Base-by-base conservation (phyloP, 2,888 invertebrate species). In the Polietes domitor region DNA sequence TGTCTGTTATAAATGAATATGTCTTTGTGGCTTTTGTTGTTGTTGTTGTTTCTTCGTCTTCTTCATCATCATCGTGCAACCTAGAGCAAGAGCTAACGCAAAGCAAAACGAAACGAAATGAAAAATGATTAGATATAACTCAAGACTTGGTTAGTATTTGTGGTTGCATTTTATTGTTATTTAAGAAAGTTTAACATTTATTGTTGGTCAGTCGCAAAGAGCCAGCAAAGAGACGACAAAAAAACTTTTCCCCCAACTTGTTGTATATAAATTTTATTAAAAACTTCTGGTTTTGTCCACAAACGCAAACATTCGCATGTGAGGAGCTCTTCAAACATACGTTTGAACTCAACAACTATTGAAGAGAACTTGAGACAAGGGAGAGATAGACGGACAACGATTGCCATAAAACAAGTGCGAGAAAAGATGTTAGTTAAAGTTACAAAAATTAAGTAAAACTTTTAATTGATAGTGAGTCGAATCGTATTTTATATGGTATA, bases 241-340 rank as follows among this genome's bases (percentile, higher is more conserved):
- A 37, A 19, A 37, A 68, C 17, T 37, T 65, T 65, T 3, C 24
- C 21, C 10, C 2, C 3, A 63, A 68, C 43, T 68, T 68, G 28
- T 32, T 65, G 78, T 63, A 43, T 53, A 81, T 76, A 79, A 78
- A 81, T 77, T 78, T 84, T 76, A 76, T 78, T 76, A 73, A 70
- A 81, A 84, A 84, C 75, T 81, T 84, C 75, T 76, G 63, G 71
- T 82, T 75, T 50, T 68, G 19, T 43, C 68, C 65, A 19, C 65
- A 65, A 53, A 53, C 17, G 2, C 4, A 50, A n/a, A 53, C 53
- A 53, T 21, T 21, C 53, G 21, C 58, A 58, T 24, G 24, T 63
- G 21, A 75, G 71, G 15, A 78, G 37, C 68, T 28, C 15, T 17
- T 26, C 32, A 53, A 17, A 55, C 47, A 68, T 17, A 78, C 53